Percentiles rank a stretch among this genome's conserved stretches.
Evolutionary conservation across 2,113 vertebrate genomes (phyloP).

Genomic region (Arvicanthis niloticus): DNA sequence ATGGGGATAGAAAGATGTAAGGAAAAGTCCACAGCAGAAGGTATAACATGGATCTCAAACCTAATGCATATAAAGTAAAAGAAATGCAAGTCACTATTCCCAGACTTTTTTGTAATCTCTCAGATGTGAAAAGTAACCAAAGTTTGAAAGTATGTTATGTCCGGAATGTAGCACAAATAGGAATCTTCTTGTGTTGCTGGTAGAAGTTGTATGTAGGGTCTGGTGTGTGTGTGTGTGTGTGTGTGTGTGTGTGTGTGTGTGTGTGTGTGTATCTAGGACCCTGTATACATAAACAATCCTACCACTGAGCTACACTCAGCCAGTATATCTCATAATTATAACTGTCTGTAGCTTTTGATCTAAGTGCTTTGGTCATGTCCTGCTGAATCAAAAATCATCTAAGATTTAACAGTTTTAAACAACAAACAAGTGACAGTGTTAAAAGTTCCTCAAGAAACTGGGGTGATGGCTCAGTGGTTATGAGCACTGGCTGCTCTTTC

Average conservation of each 20-base stretch:
- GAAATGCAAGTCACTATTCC: slow-evolving; percentile 39
- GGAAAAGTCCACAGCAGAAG: slow-evolving; percentile 3
- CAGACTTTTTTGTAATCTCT: slow-evolving; percentile 6
- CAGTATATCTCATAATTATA: slow-evolving; percentile 1
- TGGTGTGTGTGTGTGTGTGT: not conserved
- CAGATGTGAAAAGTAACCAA: not conserved
- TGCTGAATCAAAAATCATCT: not conserved
- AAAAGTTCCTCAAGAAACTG: not conserved
- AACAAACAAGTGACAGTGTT: not conserved
- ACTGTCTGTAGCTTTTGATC: not conserved
- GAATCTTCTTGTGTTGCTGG: not conserved
- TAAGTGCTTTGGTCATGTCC: not conserved
- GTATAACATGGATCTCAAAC: slow-evolving; percentile 12
- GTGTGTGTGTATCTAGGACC: not conserved
- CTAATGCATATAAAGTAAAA: not conserved
- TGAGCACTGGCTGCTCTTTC: not conserved
- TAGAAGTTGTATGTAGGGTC: not conserved
- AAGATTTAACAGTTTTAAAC: slow-evolving; percentile 27
- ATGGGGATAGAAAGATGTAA: slow-evolving; percentile 38
- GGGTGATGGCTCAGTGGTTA: not conserved
- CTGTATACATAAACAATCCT: not conserved
- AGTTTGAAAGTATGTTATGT: not conserved
- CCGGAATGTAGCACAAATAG: not conserved
- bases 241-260: not conserved
- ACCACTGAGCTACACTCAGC: not conserved